These are phyloP conservation scores for Aethes cnicana DNA, from an alignment of 2,888 invertebrate species.

Conservation along the genomic window DNA sequence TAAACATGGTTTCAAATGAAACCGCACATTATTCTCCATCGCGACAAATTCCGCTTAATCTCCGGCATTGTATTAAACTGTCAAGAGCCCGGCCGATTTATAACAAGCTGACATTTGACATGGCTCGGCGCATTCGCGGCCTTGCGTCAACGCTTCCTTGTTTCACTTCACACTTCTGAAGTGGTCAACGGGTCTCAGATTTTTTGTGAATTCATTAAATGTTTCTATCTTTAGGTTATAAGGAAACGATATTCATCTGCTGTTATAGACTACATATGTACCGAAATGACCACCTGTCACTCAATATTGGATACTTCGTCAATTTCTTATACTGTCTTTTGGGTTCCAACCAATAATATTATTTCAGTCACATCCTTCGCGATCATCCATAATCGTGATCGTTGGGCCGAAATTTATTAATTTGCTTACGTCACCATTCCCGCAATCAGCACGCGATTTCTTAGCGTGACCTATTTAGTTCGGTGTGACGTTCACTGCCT, in stretches of 20 bases:
- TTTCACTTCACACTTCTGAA: slow-evolving; percentile 8
- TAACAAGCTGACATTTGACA: slow-evolving; percentile 29
- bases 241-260: too few species aligned
- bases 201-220: not conserved
- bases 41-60: slow-evolving; percentile 15
- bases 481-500: slow-evolving; percentile 20
- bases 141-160: slow-evolving; percentile 28
- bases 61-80: slow-evolving; percentile 25
- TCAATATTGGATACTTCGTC: too few species aligned
- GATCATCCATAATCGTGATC: slow-evolving; percentile 19
- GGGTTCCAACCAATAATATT: too few species aligned
- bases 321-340: too few species aligned
- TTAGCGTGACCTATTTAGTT: slow-evolving; percentile 20
- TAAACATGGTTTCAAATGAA: slow-evolving; percentile 4
- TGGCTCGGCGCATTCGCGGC: slow-evolving; percentile 24
- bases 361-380: slow-evolving; percentile 6
- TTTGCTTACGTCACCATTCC: slow-evolving; percentile 29
- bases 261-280: too few species aligned
- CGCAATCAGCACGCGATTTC: slow-evolving; percentile 29
- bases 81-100: slow-evolving; percentile 18
- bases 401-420: slow-evolving; percentile 16
- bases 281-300: too few species aligned
- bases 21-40: slow-evolving; percentile 4
- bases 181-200: not conserved
- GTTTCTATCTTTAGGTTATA: too few species aligned